Conservation (phyloP, 2,888 invertebrate species). For the Spilarctia lutea region DNA sequence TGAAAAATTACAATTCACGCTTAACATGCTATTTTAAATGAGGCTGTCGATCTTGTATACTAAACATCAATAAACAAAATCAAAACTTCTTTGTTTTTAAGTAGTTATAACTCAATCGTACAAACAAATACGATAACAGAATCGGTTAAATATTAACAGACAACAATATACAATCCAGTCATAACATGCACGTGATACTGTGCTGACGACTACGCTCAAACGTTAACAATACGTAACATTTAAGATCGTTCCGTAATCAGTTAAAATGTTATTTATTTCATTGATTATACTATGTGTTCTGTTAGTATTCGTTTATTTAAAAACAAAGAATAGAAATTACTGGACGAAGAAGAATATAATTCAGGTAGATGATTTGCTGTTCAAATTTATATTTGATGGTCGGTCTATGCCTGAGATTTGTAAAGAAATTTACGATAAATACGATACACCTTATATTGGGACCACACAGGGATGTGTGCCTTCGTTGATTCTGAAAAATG, state of each 20-base stretch:
- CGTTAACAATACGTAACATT: neutral
- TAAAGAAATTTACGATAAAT: constrained; percentile 63
- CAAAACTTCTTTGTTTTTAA: neutral
- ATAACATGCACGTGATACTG: neutral
- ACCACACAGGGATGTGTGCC: constrained; percentile 57
- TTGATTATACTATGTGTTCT: constrained; percentile 45
- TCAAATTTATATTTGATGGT: constrained; percentile 61
- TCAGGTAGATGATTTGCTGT: constrained; percentile 55
- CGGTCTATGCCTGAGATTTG: constrained; percentile 64
- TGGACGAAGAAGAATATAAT: constrained; percentile 67
- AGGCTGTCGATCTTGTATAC: neutral
- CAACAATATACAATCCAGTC: neutral
- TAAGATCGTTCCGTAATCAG: too few species aligned
- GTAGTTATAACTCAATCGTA: too few species aligned
- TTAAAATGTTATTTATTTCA: constrained; percentile 35
- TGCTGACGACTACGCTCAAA: too few species aligned
- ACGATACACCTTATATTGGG: constrained; percentile 61
- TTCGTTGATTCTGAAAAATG: constrained; percentile 60
- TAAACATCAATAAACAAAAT: too few species aligned
- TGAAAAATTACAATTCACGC: too few species aligned
- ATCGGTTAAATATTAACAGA: neutral
- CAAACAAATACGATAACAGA: neutral
- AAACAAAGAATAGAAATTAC: constrained; percentile 55
- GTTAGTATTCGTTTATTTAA: constrained; percentile 36
- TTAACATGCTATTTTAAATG: neutral